Conservation (phyloP, 2,113 vertebrate species). For the Ophiodon elongatus region DNA sequence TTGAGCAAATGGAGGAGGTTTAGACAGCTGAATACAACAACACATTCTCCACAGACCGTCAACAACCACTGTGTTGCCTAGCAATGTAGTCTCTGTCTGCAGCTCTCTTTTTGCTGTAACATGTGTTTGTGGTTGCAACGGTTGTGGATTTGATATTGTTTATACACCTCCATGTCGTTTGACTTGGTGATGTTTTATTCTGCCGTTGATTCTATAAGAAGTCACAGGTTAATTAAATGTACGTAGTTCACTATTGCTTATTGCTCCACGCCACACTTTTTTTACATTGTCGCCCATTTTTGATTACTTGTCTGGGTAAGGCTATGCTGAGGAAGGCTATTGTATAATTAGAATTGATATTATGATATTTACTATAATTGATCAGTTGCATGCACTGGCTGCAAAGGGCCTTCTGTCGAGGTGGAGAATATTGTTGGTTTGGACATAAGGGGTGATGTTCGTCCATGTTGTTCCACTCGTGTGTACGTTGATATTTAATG, state of each 20-base stretch:
- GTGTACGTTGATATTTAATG: background rate
- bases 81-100: background rate
- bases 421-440: background rate
- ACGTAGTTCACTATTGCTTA: background rate
- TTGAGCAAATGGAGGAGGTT: background rate
- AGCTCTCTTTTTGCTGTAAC: background rate
- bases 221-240: background rate
- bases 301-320: background rate
- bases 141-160: background rate
- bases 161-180: background rate
- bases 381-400: background rate
- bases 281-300: background rate
- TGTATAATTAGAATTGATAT: background rate
- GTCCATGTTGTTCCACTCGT: background rate
- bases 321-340: background rate
- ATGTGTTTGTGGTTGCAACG: background rate
- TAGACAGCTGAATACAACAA: background rate
- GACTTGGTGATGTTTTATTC: background rate
- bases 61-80: background rate
- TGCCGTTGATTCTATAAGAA: background rate
- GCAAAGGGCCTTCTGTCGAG: background rate
- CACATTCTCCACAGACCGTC: background rate
- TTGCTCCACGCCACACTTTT: background rate
- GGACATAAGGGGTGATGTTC: background rate
- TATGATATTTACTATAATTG: too few relatives aligned